A percentile compares a stretch with the other conserved stretches of the same genome.
Conservation (phyloP, 2,113 vertebrate genomes). For the Microcebus tavaratra region DNA sequence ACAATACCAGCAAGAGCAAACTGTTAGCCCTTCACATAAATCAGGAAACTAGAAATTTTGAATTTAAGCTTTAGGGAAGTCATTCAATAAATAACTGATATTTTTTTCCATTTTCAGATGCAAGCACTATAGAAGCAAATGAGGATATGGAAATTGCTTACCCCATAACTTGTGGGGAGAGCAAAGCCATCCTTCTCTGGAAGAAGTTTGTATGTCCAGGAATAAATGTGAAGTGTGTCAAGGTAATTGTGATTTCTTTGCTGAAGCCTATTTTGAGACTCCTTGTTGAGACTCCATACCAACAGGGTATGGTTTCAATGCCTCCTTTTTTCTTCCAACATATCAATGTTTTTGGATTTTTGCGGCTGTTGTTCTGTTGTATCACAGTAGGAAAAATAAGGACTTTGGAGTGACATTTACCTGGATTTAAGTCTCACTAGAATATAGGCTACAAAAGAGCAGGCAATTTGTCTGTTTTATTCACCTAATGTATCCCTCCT, state of each 20-base stretch:
- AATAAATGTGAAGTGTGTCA: conserved; percentile 96
- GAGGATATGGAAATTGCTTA: conserved; percentile 94
- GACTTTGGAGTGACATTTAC: conserved; percentile 32
- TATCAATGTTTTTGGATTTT: background rate
- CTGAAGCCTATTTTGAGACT: background rate
- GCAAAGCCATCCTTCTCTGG: conserved; percentile 94
- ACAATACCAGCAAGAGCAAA: background rate
- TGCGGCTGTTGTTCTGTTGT: background rate
- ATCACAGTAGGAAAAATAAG: conserved; percentile 23
- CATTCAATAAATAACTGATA: conserved; percentile 35
- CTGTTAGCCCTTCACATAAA: background rate
- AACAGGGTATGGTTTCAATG: background rate
- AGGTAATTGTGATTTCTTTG: conserved; percentile 84
- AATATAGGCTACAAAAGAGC: background rate
- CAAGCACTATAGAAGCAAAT: conserved; percentile 85
- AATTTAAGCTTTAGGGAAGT: conserved; percentile 33
- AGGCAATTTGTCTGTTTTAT: background rate
- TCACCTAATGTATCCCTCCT: background rate
- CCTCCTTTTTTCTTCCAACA: background rate
- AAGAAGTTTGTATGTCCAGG: conserved; percentile 98
- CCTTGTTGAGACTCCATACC: background rate
- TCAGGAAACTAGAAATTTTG: background rate
- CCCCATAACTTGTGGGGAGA: conserved; percentile 96
- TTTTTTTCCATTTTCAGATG: conserved; percentile 82
- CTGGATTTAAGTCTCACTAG: background rate